Percentiles rank a stretch among this genome's conserved stretches.
phyloP scores from a whole-genome alignment of 2,797 vertebrate genomes.

The Girardinus metallicus region DNA sequence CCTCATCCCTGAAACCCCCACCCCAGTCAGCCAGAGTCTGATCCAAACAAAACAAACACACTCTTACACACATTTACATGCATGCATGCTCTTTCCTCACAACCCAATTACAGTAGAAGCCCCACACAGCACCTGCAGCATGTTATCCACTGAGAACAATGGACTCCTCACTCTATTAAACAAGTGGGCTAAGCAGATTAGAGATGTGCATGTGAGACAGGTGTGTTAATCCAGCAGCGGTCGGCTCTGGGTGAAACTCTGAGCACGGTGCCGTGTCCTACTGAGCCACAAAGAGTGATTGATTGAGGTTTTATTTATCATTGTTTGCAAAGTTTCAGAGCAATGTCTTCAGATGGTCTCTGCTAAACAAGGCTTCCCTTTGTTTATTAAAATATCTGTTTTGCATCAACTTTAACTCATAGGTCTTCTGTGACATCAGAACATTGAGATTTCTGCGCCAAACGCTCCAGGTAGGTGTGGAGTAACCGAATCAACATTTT shows the following conservation, averaged over 20 bases:
- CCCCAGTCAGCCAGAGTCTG: slow-evolving; percentile 6
- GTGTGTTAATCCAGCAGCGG: slow-evolving; percentile 49
- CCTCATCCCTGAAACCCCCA: slow-evolving; percentile 2
- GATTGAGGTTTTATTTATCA: slow-evolving; percentile 26
- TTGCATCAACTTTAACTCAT: not conserved
- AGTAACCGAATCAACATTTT: not conserved
- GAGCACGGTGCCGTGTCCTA: slow-evolving; percentile 22
- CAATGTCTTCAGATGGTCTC: not conserved
- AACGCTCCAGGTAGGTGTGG: not conserved
- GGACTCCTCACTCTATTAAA: slow-evolving; percentile 28
- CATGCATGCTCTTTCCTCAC: slow-evolving; percentile 45
- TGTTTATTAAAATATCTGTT: not conserved
- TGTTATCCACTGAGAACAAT: slow-evolving; percentile 31
- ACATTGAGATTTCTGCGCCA: not conserved
- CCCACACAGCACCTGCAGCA: slow-evolving; percentile 27
- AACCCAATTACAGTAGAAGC: slow-evolving; percentile 44
- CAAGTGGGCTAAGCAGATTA: slow-evolving; percentile 47
- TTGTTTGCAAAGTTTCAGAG: not conserved
- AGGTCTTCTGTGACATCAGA: not conserved
- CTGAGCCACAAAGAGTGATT: slow-evolving; percentile 39
- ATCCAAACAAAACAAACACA: slow-evolving; percentile 5
- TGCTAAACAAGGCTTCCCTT: not conserved
- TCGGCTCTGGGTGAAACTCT: slow-evolving; percentile 43
- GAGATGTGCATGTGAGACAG: slow-evolving; percentile 14
- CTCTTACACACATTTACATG: slow-evolving; percentile 24